Evolutionary conservation across 2,888 invertebrate species (phyloP), one percentile per base, ranked within the genome.

Genomic region (Melikaiella ostensackeni): DNA sequence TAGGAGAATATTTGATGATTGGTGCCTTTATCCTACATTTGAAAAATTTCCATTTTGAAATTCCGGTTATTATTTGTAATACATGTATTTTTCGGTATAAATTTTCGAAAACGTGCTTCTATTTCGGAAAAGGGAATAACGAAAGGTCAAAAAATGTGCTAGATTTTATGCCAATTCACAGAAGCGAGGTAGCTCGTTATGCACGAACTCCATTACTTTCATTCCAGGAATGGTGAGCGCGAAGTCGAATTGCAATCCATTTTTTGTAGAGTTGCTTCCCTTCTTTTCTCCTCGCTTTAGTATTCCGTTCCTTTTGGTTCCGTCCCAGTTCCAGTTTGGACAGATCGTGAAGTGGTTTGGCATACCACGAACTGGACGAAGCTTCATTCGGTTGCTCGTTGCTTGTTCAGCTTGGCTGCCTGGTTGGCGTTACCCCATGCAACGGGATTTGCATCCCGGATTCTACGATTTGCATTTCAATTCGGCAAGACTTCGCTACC

Each of bases 401-500:
- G 21, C 33, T 82, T 83, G 86, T 84, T 85, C 83, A 80, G 83
- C 83, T 81, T 83, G 84, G 84, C 83, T 84, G 86, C 81, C 16
- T 64, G 64, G 35, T 64, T 38, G 86, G 88, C 89, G 89, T 89
- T 89, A 89, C 87, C 87, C 88, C 86, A 85, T 89, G 89, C 89
- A 88, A 88, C 87, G 88, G 89, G 89, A 91, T 91, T 91, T 91
- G 91, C 91, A 91, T 91, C 89, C 87, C 86, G 89, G 88, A 91
- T 90, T 88, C 88, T 86, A 84, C 87, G 88, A 91, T 91, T 91
- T 91, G 91, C 91, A 91, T 91, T 91, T 91, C 91, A 91, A 91
- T 91, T 91, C 88, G 88, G 83, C 88, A 86, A 87, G 88, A 87
- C 87, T 88, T 86, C 87, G 86, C 86, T 84, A 84, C 87, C 81